Evolutionary conservation across 2,888 invertebrate species (phyloP).

Genomic region (Keiferia lycopersicella): DNA sequence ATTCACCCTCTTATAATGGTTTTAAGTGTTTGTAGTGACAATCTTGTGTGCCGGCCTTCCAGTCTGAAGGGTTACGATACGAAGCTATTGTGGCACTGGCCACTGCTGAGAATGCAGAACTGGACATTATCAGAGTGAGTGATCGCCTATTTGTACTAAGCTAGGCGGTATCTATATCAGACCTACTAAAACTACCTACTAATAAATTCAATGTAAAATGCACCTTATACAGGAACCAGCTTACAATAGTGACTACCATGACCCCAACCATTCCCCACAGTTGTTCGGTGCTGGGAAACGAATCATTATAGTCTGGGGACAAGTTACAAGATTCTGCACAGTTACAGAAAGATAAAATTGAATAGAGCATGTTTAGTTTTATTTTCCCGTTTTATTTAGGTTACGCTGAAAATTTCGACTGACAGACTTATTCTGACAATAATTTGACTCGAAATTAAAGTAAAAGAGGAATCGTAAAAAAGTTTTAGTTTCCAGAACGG

Average conservation of each 20-base stretch:
- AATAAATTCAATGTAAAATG: not conserved
- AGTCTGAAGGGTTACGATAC: too few species aligned
- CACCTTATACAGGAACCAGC: slow-evolving; percentile 63
- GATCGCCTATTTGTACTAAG: too few species aligned
- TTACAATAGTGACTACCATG: slow-evolving; percentile 53
- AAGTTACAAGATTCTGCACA: slow-evolving; percentile 55
- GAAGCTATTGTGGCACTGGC: too few species aligned
- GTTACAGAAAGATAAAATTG: slow-evolving; percentile 51
- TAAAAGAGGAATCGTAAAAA: too few species aligned
- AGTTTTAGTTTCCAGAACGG: too few species aligned
- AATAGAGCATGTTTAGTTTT: not conserved
- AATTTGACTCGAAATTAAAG: not conserved
- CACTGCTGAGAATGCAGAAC: too few species aligned
- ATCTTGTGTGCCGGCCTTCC: too few species aligned
- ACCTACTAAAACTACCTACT: too few species aligned
- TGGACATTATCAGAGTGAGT: too few species aligned
- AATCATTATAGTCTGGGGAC: slow-evolving; percentile 38
- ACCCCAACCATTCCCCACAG: slow-evolving; percentile 70
- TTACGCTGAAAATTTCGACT: slow-evolving; percentile 10
- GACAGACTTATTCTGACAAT: not conserved
- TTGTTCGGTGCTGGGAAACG: slow-evolving; percentile 61
- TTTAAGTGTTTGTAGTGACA: too few species aligned
- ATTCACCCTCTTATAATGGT: too few species aligned
- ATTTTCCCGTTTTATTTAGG: not conserved
- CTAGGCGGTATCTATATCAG: too few species aligned